These are phyloP conservation scores for Elephas maximus DNA, from an alignment of 2,113 vertebrate species.

Conservation along the genomic window DNA sequence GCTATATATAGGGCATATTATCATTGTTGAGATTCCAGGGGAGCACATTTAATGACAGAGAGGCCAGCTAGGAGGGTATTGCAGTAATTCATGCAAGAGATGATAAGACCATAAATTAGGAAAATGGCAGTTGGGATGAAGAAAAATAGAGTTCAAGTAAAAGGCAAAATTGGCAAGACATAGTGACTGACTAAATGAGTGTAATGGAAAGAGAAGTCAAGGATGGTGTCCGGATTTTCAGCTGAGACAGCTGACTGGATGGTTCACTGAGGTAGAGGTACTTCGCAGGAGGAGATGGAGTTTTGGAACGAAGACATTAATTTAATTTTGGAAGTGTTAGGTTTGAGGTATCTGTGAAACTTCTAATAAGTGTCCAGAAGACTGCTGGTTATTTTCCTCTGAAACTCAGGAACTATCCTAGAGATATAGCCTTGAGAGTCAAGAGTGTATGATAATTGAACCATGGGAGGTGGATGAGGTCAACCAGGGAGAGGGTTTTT, in stretches of 20 bases:
- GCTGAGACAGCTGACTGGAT: too few relatives aligned
- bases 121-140: neutral
- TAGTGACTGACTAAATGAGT: neutral
- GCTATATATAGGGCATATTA: neutral
- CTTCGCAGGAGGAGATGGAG: neutral
- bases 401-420: neutral
- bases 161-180: neutral
- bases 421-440: neutral
- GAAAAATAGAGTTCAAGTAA: conserved; percentile 2
- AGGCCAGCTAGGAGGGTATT: neutral
- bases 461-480: neutral
- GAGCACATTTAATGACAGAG: neutral
- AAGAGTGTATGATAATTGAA: neutral
- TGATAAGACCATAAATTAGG: neutral
- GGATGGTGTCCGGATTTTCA: neutral
- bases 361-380: neutral
- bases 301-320: neutral
- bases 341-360: conserved; percentile 1
- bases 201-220: neutral
- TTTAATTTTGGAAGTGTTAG: conserved; percentile 29
- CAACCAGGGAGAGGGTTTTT: neutral
- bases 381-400: neutral
- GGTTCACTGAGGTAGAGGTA: neutral
- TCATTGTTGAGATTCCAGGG: neutral
- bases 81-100: neutral